Conservation (phyloP, 1,140 invertebrate species). For the Batillaria attramentaria region DNA sequence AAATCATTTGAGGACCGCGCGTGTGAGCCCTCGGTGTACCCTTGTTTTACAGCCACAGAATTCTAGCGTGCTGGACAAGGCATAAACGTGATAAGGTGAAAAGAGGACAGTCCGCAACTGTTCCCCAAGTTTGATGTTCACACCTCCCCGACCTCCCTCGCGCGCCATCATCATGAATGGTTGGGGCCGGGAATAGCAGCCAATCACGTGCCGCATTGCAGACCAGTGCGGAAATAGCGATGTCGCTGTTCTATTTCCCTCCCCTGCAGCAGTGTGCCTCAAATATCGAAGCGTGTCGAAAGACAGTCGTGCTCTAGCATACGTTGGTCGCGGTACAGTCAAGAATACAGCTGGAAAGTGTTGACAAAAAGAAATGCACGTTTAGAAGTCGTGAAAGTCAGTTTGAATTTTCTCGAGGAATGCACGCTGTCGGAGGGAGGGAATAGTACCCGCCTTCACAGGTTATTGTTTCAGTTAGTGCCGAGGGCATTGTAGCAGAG, state of each 20-base stretch:
- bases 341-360: no score
- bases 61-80: not conserved
- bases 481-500: conserved; percentile 29
- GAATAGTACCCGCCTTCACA: not conserved
- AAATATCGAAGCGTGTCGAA: no score
- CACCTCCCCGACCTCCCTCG: conserved; percentile 28
- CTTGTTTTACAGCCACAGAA: not conserved
- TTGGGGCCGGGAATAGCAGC: conserved; percentile 31
- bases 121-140: conserved; percentile 31
- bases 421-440: conserved; percentile 15
- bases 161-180: conserved; percentile 35
- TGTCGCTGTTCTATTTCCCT: conserved; percentile 17
- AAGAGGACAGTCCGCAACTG: conserved; percentile 1
- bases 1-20: not conserved
- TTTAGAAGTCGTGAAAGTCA: no score
- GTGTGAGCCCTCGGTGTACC: no score
- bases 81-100: conserved; percentile 23
- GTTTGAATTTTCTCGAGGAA: no score
- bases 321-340: no score
- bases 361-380: no score
- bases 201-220: conserved; percentile 26
- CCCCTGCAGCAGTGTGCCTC: no score
- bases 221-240: conserved; percentile 24
- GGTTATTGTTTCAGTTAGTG: conserved; percentile 36
- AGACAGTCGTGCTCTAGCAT: no score